Evolutionary conservation across 2,888 invertebrate genomes (phyloP).

Genomic region (Gryllus longicercus): DNA sequence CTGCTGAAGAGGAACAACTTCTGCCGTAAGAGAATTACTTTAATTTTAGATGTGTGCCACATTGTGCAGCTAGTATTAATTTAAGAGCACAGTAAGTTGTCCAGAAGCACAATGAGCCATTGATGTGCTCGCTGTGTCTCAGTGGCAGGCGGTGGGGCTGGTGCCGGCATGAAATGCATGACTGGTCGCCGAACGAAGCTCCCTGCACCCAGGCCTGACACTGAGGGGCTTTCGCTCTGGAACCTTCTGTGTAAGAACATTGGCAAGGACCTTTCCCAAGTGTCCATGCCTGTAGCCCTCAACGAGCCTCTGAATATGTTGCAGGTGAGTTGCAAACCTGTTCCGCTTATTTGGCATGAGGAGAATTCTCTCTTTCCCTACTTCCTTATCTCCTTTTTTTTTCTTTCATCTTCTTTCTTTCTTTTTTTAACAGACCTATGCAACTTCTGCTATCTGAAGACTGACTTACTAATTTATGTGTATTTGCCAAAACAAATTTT

Average conservation of each 20-base stretch:
- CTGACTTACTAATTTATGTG: background rate
- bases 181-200: slow-evolving; percentile 64
- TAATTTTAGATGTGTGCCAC: background rate
- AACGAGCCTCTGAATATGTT: slow-evolving; percentile 81
- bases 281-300: slow-evolving; percentile 81
- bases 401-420: no score
- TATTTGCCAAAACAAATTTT: background rate
- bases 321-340: slow-evolving; percentile 52
- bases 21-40: no score
- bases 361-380: no score
- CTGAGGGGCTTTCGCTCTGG: slow-evolving; percentile 75
- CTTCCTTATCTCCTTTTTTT: no score
- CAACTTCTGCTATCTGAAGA: no score
- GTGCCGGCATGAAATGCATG: slow-evolving; percentile 32
- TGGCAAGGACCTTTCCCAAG: slow-evolving; percentile 79
- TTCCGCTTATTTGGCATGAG: no score
- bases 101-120: slow-evolving; percentile 5
- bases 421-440: background rate
- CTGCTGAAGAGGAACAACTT: no score
- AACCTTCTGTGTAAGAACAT: slow-evolving; percentile 76
- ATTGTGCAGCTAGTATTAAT: background rate
- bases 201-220: slow-evolving; percentile 67
- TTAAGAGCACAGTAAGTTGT: background rate
- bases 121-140: background rate
- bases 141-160: slow-evolving; percentile 26